Base-by-base conservation (phyloP, 2,888 invertebrate species). In the Eustalomyia histrio region DNA sequence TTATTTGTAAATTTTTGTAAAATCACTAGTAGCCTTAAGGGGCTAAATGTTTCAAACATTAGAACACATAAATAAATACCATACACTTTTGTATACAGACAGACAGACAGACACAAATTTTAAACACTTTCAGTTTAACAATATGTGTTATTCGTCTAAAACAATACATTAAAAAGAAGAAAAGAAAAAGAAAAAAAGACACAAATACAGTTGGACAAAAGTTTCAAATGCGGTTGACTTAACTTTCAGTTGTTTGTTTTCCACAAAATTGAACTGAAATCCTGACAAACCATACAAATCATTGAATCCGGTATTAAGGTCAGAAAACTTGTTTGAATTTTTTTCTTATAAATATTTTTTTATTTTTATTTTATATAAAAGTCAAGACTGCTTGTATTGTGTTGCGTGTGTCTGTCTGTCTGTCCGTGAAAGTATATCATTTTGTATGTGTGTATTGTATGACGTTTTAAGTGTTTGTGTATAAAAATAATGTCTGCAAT, bases 301-400 rank as follows among this genome's bases (percentile, higher is more conserved):
- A 63, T 53, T 43, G 21, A 24, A 29, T 63, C 24, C 53, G 39
- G 16, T 63, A 60, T 63, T 72, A 63, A 50, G 47, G 63, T 63
- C 63, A 63, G 39, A 55, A 61, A 63, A 55, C 39, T 71, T 61
- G 29, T 29, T 29, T 29, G 29, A 7, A 29, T 29, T 29, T 29
- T 29, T 29, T 29, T 4, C 7, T 29, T 29, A 6, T 29, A n/a
- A n/a, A n/a, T 7, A 6, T 18, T 17, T 33, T 35, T 35, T 53
- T 21, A 6, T 50, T 60, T 35, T 60, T 17, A 12, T 21, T 29
- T 17, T 64, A 17, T 17, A 35, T 16, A 17, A 39, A 18, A 18
- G 43, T 35, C 4, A 72, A n/a, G 71, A 57, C 18, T 14, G 33
- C 12, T 52, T 39, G 52, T 57, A 29, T 55, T 35, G 29, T 18